Base-by-base conservation (phyloP, 2,113 vertebrate genomes). In the Lichenostomus cassidix region DNA sequence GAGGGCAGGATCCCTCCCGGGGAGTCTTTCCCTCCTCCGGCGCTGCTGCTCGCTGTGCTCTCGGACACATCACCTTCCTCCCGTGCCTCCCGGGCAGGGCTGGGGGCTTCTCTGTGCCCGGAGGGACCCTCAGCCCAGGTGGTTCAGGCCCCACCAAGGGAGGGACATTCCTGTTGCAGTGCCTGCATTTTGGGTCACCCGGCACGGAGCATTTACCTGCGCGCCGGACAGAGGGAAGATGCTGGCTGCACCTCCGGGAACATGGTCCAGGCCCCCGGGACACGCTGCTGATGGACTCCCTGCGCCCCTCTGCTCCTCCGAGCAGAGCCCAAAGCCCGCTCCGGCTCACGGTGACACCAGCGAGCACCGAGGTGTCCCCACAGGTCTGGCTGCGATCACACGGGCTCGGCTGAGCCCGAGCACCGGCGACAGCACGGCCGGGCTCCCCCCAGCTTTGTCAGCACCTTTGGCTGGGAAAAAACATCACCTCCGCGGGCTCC, bases 391-490 rank as follows among this genome's bases (percentile, higher is more conserved):
- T 23, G 87, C 2, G 27, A 18, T 6, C 75, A 11, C 20, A 9
- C 22, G 47, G 69, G 28, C 58, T 85, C 10, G 49, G 71, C 77
- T 41, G 87, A 91, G 46, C 50, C 69, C 13, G 3, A 83, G 41
- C 68, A 12, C 9, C 3, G 5, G n/a, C 69, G n/a, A 6, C 4
- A 3, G 75, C 41, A 10, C 0, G 1, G 28, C 52, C 5, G 1
- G 27, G 83, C 56, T 63, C 49, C 77, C 70, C 35, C 23, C 58
- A 29, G 60, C 65, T 52, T 25, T 5, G 1, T 33, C 49, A 50
- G 79, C 69, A 71, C 74, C 87, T 83, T 52, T 2, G 37, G 46
- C 46, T 3, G 9, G 50, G 49, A 31, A 41, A 52, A 82, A 77
- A 4, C 39, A 73, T 12, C 53, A 4, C 9, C 78, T 28, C 44